These are phyloP conservation scores for Leucoraja ocellata DNA, from an alignment of 2,797 vertebrate species.

Conservation along the genomic window DNA sequence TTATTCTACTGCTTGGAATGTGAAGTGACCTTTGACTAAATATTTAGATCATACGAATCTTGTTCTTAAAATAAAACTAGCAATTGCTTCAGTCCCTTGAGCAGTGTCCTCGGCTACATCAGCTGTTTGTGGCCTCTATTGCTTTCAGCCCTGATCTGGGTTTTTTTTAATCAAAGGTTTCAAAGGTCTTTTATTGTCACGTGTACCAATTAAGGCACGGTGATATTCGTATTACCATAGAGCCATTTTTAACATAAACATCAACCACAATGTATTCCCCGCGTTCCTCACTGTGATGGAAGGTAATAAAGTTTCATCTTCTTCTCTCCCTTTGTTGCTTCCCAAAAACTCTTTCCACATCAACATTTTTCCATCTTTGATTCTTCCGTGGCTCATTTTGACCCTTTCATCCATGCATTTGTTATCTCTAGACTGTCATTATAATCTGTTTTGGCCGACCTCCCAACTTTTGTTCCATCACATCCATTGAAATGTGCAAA, in stretches of 20 bases:
- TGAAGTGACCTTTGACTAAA: too few relatives aligned
- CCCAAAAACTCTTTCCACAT: background rate
- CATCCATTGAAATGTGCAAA: background rate
- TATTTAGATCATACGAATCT: too few relatives aligned
- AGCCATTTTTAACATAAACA: too few relatives aligned
- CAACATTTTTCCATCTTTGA: background rate
- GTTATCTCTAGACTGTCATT: background rate
- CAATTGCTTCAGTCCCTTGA: background rate
- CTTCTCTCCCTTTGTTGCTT: background rate
- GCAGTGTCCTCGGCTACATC: background rate
- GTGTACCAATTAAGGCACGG: too few relatives aligned
- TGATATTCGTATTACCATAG: too few relatives aligned
- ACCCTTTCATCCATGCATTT: background rate
- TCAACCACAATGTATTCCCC: too few relatives aligned
- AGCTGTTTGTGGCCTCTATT: too few relatives aligned
- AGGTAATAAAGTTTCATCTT: too few relatives aligned
- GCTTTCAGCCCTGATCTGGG: background rate
- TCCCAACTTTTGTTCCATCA: background rate
- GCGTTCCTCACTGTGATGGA: too few relatives aligned
- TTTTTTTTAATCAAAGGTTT: background rate
- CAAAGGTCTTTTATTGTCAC: too few relatives aligned
- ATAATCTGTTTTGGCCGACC: background rate
- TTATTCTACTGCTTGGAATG: too few relatives aligned
- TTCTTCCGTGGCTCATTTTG: background rate
- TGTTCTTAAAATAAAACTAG: too few relatives aligned